These are phyloP conservation scores for Pelodiscus sinensis DNA, from an alignment of 2,113 vertebrate species.

Conservation along the genomic window DNA sequence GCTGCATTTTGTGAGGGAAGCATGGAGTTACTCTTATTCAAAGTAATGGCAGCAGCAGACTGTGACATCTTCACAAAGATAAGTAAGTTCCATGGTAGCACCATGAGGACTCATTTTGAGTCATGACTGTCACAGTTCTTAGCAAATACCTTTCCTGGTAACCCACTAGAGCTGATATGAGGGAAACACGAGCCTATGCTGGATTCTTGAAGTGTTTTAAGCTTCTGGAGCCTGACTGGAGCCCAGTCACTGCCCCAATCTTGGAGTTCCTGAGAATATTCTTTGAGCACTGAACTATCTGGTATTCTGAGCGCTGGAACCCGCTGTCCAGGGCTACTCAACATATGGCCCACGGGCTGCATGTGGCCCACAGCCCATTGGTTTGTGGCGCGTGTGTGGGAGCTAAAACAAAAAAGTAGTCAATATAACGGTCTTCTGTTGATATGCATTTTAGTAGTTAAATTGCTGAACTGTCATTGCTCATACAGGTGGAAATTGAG, in stretches of 20 bases:
- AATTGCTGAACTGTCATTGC: no score
- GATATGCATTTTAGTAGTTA: no score
- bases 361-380: no score
- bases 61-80: background rate
- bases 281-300: background rate
- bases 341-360: no score
- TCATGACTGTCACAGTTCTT: background rate
- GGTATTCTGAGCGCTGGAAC: background rate
- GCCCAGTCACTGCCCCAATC: background rate
- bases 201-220: background rate
- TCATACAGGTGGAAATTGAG: no score
- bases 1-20: background rate
- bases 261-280: background rate
- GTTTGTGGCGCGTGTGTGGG: no score
- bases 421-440: no score
- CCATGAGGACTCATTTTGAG: background rate
- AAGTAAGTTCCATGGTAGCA: background rate
- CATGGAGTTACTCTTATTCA: background rate
- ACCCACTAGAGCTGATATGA: background rate
- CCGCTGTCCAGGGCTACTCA: background rate
- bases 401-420: no score
- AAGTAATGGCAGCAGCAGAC: background rate
- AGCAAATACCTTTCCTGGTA: background rate
- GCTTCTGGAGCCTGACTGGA: background rate
- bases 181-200: background rate